phyloP scores from a whole-genome alignment of 2,888 invertebrate species.

The Barypeithes pellucidus region DNA sequence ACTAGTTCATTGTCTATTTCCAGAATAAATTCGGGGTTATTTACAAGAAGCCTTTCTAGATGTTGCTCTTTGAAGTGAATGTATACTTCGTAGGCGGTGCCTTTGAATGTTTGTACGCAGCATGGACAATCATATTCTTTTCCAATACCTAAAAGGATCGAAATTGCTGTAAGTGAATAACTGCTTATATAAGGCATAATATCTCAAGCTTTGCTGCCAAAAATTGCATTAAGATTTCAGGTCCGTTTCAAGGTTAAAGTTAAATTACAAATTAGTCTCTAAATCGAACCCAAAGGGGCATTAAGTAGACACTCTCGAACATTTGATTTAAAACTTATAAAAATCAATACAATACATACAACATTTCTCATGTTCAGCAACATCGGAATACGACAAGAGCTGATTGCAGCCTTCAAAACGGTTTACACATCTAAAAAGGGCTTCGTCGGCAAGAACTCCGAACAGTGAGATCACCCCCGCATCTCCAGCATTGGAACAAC shows the following conservation, averaged over 20 bases:
- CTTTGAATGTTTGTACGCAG: constrained; percentile 2
- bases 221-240: too few relatives aligned
- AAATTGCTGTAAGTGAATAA: neutral
- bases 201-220: too few relatives aligned
- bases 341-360: constrained; percentile 1
- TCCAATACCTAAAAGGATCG: neutral
- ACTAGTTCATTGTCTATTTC: constrained; percentile 6
- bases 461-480: constrained; percentile 16
- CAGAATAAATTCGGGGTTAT: neutral
- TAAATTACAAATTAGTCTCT: too few relatives aligned
- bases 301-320: too few relatives aligned
- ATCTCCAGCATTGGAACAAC: neutral
- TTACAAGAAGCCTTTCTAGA: neutral
- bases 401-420: constrained; percentile 20
- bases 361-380: constrained; percentile 2
- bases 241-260: too few relatives aligned
- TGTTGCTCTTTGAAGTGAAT: constrained; percentile 8
- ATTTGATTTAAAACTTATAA: too few relatives aligned
- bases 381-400: constrained; percentile 12
- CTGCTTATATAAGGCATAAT: too few relatives aligned
- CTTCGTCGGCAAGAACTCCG: neutral
- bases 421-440: constrained; percentile 9
- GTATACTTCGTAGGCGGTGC: constrained; percentile 3
- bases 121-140: constrained; percentile 20
- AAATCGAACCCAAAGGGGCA: too few relatives aligned